A percentile compares a stretch with the other conserved stretches of the same genome.
These are phyloP conservation scores for Noctua janthina DNA, from an alignment of 2,888 invertebrate species.

Conservation along the genomic window DNA sequence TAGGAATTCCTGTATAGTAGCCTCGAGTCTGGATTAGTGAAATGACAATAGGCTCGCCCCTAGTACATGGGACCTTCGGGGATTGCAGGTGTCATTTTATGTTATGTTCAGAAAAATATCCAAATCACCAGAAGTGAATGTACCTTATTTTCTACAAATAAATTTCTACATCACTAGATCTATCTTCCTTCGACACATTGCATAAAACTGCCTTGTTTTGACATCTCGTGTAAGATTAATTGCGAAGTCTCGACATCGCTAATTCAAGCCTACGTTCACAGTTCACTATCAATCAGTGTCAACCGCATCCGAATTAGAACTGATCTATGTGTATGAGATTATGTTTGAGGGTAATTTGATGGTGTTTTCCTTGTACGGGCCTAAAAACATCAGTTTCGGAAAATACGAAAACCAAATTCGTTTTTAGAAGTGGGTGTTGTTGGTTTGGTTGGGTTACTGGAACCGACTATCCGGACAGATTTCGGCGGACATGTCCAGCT, in stretches of 20 bases:
- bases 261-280: conserved; percentile 33
- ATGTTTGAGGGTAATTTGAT: conserved; percentile 1
- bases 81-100: background rate
- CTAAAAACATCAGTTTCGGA: background rate
- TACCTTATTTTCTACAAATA: background rate
- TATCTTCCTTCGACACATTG: conserved; percentile 14
- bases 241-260: conserved; percentile 19
- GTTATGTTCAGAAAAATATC: background rate
- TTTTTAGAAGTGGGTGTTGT: no score
- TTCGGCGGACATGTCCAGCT: background rate
- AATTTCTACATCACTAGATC: background rate
- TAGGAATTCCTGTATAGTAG: no score
- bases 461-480: no score
- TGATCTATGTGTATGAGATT: conserved; percentile 1
- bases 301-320: conserved; percentile 26
- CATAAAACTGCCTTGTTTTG: conserved; percentile 54
- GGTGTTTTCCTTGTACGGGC: conserved; percentile 3
- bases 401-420: background rate
- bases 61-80: no score
- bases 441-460: no score
- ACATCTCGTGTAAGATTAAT: conserved; percentile 49
- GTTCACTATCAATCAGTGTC: conserved; percentile 55
- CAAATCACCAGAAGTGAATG: background rate
- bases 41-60: no score
- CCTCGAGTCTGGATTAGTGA: no score